Percentiles rank a stretch among this genome's conserved stretches.
phyloP scores from a whole-genome alignment of 2,113 vertebrate species.

The Ptyas mucosa region DNA sequence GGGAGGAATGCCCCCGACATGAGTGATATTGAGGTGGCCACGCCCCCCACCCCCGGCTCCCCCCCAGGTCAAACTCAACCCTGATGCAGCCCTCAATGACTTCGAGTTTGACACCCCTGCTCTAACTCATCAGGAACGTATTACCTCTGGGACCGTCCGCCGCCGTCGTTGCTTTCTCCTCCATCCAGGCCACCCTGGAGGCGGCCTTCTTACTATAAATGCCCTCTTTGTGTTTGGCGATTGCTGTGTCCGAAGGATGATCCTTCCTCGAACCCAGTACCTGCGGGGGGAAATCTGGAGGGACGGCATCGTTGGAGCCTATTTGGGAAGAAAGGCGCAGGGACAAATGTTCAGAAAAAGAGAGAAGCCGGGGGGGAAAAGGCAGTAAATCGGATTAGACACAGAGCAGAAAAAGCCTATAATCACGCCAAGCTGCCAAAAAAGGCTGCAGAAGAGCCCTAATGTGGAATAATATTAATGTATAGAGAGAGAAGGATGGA shows the following conservation, averaged over 20 bases:
- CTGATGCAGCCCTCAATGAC: too few species aligned
- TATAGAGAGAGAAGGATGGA: too few species aligned
- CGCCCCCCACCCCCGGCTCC: too few species aligned
- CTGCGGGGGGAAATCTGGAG: slow-evolving; percentile 65
- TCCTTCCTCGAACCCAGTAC: slow-evolving; percentile 60
- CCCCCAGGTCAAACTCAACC: too few species aligned
- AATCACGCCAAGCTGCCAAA: not conserved
- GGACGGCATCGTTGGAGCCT: slow-evolving; percentile 82
- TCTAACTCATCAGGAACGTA: fast-evolving
- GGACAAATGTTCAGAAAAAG: not conserved
- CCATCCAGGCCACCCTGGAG: slow-evolving; percentile 33
- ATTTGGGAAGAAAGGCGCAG: not conserved
- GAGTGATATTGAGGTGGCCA: too few species aligned
- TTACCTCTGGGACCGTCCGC: slow-evolving; percentile 50
- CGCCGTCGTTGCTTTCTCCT: not conserved
- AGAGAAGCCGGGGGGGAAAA: too few species aligned
- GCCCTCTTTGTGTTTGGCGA: slow-evolving; percentile 68
- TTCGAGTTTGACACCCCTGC: not conserved
- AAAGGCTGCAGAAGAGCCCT: not conserved
- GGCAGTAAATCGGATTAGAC: not conserved
- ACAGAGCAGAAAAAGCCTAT: too few species aligned
- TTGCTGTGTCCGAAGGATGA: slow-evolving; percentile 31
- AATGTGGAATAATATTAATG: too few species aligned
- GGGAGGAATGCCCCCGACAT: too few species aligned
- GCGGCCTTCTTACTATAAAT: slow-evolving; percentile 71